Evolutionary conservation across 2,113 vertebrate genomes (phyloP), one percentile per base, ranked within the genome.

Genomic region (Passerina amoena): DNA sequence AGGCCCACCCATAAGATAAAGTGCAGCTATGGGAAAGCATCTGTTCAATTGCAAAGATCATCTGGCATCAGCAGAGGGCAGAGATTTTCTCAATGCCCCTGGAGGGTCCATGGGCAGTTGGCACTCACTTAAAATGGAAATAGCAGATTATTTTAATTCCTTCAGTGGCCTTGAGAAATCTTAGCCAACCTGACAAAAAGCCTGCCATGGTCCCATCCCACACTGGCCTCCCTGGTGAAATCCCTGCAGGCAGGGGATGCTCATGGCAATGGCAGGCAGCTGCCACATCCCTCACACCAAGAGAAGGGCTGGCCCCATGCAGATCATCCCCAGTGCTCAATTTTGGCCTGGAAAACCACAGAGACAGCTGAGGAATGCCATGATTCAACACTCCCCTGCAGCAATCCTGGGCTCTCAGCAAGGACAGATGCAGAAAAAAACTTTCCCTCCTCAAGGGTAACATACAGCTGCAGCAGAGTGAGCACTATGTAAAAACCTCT

Each of bases 131-230:
- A 63, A 83, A 86, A 87, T 73, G 28, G n/a, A 87, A 92, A 92
- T 14, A 21, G 68, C 13, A 92, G n/a, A 86, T 45, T 78, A 92
- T 63, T 66, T 86, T 73, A 73, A 89, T 88, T 89, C 56, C 65
- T 89, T 78, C 17, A 5, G 38, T 50, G 60, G 73, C 69, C 77
- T 86, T 89, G n/a, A 94, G 60, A 82, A 88, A 92, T 56, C 48
- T 63, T 65, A 89, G 56, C 22, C 71, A 61, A 88, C 65, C 40
- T n/a, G 59, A 77, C 40, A 54, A 78, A 78, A 82, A 93, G 56
- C 30, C 51, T 57, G 31, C 20, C 1, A 0, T 1, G 3, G 64
- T 68, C 17, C 23, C 10, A 4, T 59, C 56, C 60, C 37, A 14
- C 0, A 0, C n/a, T 0, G 3, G 59, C 28, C 66, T 82, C 76